These are phyloP conservation scores for Gila orcuttii DNA, from an alignment of 2,113 vertebrate species.

Conservation along the genomic window DNA sequence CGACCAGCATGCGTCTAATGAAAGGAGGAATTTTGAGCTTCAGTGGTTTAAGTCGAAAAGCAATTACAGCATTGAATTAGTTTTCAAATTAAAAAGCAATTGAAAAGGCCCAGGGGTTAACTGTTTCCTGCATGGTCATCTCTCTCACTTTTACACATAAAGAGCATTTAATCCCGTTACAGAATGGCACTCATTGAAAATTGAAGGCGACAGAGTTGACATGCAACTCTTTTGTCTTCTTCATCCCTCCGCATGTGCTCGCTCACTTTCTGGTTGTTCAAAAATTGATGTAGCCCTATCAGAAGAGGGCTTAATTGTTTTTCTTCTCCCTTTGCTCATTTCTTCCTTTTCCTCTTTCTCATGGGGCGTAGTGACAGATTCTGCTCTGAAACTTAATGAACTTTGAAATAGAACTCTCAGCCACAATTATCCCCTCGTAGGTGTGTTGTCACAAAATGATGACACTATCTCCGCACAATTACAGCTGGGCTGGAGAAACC, in stretches of 20 bases:
- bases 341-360: slow-evolving; percentile 57
- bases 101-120: slow-evolving; percentile 83
- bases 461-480: slow-evolving; percentile 67
- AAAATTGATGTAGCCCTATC: slow-evolving; percentile 60
- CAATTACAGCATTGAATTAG: slow-evolving; percentile 88
- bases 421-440: slow-evolving; percentile 71
- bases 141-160: slow-evolving; percentile 59
- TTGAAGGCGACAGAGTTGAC: slow-evolving; percentile 55
- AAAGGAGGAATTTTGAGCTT: slow-evolving; percentile 87
- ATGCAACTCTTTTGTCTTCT: slow-evolving; percentile 53
- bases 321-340: slow-evolving; percentile 45
- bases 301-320: slow-evolving; percentile 57
- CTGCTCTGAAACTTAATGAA: slow-evolving; percentile 75
- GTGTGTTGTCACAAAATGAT: slow-evolving; percentile 68
- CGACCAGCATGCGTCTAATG: slow-evolving; percentile 67
- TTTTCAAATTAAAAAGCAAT: slow-evolving; percentile 88
- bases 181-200: slow-evolving; percentile 53
- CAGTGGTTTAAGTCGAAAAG: slow-evolving; percentile 85
- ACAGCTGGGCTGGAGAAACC: slow-evolving; percentile 60
- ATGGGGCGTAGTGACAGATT: slow-evolving; percentile 69
- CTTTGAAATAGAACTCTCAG: slow-evolving; percentile 75
- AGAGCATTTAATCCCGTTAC: slow-evolving; percentile 56
- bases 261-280: slow-evolving; percentile 58
- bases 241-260: slow-evolving; percentile 1
- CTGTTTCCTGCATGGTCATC: slow-evolving; percentile 77